Conservation (phyloP, 2,113 vertebrate genomes). For the Pterophyllum scalare region DNA sequence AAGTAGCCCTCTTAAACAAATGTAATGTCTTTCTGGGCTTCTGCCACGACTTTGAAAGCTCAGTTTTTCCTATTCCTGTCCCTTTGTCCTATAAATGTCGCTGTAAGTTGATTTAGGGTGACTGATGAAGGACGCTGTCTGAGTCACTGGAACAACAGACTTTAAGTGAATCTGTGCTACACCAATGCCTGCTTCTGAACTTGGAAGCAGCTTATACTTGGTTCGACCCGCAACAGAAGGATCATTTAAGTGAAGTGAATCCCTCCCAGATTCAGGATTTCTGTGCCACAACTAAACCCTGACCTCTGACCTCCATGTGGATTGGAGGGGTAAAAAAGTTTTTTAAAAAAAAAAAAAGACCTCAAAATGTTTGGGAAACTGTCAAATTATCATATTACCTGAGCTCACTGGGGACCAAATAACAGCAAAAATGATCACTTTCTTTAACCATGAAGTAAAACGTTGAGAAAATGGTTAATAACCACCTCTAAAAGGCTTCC, state of each 20-base stretch:
- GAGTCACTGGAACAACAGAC: conserved; percentile 36
- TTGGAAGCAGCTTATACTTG: background rate
- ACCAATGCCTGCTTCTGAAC: background rate
- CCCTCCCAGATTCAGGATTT: background rate
- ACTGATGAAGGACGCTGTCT: conserved; percentile 65
- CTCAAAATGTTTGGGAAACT: conserved; percentile 10
- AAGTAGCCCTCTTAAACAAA: conserved; percentile 49
- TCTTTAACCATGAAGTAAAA: conserved; percentile 2
- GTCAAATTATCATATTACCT: conserved; percentile 18
- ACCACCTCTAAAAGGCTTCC: background rate
- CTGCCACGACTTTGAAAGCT: conserved; percentile 59
- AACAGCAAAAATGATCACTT: background rate
- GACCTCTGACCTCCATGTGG: conserved; percentile 35
- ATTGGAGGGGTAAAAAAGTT: background rate
- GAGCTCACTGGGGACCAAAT: background rate
- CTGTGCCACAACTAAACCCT: conserved; percentile 23
- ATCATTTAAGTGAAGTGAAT: conserved; percentile 10
- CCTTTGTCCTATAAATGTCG: conserved; percentile 72
- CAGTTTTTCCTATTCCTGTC: conserved; percentile 48
- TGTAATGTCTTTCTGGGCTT: conserved; percentile 51
- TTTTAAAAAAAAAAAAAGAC: background rate
- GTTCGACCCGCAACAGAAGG: background rate
- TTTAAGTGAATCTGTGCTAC: conserved; percentile 43
- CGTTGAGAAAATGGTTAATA: background rate
- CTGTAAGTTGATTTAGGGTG: conserved; percentile 75